Base-by-base conservation (phyloP, 2,888 invertebrate genomes). In the Liodrosophila aerea region DNA sequence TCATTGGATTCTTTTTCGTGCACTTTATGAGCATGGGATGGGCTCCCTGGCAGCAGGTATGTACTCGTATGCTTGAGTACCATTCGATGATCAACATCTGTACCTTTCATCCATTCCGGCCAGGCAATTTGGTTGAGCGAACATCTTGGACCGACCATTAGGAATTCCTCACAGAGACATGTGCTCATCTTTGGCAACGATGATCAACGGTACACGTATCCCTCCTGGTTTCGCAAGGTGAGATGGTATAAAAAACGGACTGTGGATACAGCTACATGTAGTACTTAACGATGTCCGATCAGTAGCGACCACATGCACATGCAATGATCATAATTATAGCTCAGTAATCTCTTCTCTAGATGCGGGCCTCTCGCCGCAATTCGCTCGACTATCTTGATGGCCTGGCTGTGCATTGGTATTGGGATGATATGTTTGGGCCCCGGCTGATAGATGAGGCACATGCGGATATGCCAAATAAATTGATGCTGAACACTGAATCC, bases 401-500 rank as follows among this genome's bases (percentile, higher is more conserved):
- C 0, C 91, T 96, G 47, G 97, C 94, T 0, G 91, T 96, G 0
- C 98, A 98, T 88, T 97, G 96, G 94, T 98, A 98, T 87, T 91
- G 91, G 61, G 95, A 97, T 88, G 86, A 88, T 4, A 76, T 93
- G 22, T 86, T 93, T 33, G 92, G 94, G 0, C 88, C 94, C 0
- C 74, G 76, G 8, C 88, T 93, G n/a, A 90, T 97, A 7, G 92
- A 92, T 22, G 71, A 84, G 29, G 91, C 95, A 0, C 94, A 95
- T 73, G 60, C 91, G 0, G 87, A 89, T 30, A 93, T 93, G 89
- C 95, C 96, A 0, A 91, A 93, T 47, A 94, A 95, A 86, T 93
- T 96, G 70, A 88, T 97, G 4, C 86, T 97, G 1, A 93, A 94
- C 27, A 96, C 97, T 0, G 98, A 98, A 91, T 95, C 97, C 7